Base-by-base conservation (phyloP, 2,797 vertebrate species). In the Sebastolobus altivelis region DNA sequence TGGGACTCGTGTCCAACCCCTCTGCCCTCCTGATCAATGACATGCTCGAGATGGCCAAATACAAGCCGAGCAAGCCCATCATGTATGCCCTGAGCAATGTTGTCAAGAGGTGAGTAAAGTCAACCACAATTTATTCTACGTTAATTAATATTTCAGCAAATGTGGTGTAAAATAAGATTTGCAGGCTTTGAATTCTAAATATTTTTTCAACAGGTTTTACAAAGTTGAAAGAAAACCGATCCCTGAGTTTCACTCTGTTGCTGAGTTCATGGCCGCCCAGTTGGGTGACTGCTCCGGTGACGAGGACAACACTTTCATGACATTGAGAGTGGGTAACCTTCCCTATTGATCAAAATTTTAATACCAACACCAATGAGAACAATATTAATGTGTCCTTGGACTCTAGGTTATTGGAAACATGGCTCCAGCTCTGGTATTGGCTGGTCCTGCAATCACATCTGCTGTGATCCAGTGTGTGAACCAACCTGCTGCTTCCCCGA, bases 361-460 rank as follows among this genome's bases (percentile, higher is more conserved):
- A 58, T 27, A 16, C 46, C 46, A 49, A 54, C 9, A 35, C 13
- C 14, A 11, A 69, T 58, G 58, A 37, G 38, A 3, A 70, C 9
- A 46, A n/a, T 0, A 46, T n/a, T 16, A 55, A 70, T 8, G 2
- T 33, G 18, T 49, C 6, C n/a, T 72, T 13, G 85, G 4, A 25
- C 73, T 81, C 43, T 83, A 99, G 98, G 96, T 98, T 82, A 96
- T 98, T 95, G 98, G 98, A 93, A 99, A 99, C 89, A 98, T 98
- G 97, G 98, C 97, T 58, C 89, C 91, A 71, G 95, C 96, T 66
- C 81, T 99, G 88, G 94, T 96, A 46, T 81, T 87, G 46, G 92
- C 96, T 40, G 95, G 94, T 69, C 95, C 97, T 63, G 89, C 56
- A 35, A 91, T 99, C 77, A 97, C 93, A 83, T 89, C 93, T 8